Percentiles rank a stretch among this genome's conserved stretches.
Conservation (phyloP, 2,797 vertebrate species). For the Scleropages formosus region DNA sequence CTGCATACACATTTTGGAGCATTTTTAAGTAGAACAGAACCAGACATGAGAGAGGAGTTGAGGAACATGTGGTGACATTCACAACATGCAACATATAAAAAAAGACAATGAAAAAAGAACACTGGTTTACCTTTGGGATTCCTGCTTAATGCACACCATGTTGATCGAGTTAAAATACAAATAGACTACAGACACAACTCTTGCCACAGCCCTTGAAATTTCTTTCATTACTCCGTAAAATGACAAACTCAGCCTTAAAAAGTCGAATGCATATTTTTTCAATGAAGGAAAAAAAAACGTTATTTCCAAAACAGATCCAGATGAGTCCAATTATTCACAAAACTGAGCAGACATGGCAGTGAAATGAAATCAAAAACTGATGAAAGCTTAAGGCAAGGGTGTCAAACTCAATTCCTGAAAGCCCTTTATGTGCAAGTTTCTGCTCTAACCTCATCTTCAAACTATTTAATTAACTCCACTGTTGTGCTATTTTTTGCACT, state of each 20-base stretch:
- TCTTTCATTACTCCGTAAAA: conserved; percentile 22
- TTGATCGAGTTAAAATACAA: conserved; percentile 17
- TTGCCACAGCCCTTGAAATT: not conserved
- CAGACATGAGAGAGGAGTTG: conserved; percentile 2
- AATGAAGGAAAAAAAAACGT: no score
- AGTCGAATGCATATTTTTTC: not conserved
- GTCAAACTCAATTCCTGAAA: conserved; percentile 21
- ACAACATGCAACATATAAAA: not conserved
- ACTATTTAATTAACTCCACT: conserved; percentile 19
- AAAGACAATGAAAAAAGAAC: not conserved
- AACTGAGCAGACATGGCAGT: conserved; percentile 15
- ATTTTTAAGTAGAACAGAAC: conserved; percentile 20
- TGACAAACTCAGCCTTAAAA: conserved; percentile 2
- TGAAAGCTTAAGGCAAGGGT: conserved; percentile 20
- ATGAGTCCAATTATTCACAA: conserved; percentile 19
- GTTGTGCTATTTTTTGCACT: not conserved
- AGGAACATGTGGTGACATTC: conserved; percentile 13
- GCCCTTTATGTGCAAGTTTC: not conserved
- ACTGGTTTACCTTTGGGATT: conserved; percentile 18
- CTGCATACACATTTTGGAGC: not conserved
- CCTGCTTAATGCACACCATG: conserved; percentile 24
- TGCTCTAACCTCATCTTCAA: not conserved
- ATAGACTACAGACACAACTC: conserved; percentile 14
- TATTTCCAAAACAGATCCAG: conserved; percentile 7
- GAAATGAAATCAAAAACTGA: conserved; percentile 6